phyloP scores from a whole-genome alignment of 2,888 invertebrate species.

The Sphaeridia pumilis region DNA sequence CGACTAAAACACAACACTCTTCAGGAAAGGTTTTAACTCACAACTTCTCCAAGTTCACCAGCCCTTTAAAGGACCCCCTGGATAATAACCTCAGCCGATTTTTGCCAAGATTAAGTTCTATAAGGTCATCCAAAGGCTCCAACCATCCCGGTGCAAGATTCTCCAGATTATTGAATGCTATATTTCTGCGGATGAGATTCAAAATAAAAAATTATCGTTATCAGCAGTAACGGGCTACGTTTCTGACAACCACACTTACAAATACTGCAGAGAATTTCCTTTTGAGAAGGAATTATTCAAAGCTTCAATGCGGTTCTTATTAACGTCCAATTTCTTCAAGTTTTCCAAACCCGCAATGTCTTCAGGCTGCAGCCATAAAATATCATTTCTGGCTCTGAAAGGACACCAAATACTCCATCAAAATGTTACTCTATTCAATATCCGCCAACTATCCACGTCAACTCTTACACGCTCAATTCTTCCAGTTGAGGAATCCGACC shows the following conservation, averaged over 20 bases:
- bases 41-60: slow-evolving; percentile 57
- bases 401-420: neutral
- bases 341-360: slow-evolving; percentile 37
- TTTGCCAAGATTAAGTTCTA: slow-evolving; percentile 64
- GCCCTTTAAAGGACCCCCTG: slow-evolving; percentile 60
- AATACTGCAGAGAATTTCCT: slow-evolving; percentile 38
- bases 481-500: slow-evolving; percentile 40
- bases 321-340: slow-evolving; percentile 41
- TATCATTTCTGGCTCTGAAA: slow-evolving; percentile 28
- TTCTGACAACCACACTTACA: too few relatives aligned
- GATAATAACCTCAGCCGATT: slow-evolving; percentile 53
- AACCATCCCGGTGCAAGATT: slow-evolving; percentile 59
- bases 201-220: too few relatives aligned
- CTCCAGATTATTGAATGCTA: slow-evolving; percentile 61
- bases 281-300: slow-evolving; percentile 40
- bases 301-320: slow-evolving; percentile 41
- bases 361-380: slow-evolving; percentile 21
- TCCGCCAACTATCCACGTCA: too few relatives aligned
- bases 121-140: slow-evolving; percentile 56
- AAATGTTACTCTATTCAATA: too few relatives aligned
- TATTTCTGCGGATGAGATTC: slow-evolving; percentile 49
- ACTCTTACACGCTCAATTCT: slow-evolving; percentile 45
- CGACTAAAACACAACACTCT: too few relatives aligned
- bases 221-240: too few relatives aligned
- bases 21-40: slow-evolving; percentile 50